Base-by-base conservation (phyloP, 2,888 invertebrate genomes). In the Trypoxylon attenuatum region DNA sequence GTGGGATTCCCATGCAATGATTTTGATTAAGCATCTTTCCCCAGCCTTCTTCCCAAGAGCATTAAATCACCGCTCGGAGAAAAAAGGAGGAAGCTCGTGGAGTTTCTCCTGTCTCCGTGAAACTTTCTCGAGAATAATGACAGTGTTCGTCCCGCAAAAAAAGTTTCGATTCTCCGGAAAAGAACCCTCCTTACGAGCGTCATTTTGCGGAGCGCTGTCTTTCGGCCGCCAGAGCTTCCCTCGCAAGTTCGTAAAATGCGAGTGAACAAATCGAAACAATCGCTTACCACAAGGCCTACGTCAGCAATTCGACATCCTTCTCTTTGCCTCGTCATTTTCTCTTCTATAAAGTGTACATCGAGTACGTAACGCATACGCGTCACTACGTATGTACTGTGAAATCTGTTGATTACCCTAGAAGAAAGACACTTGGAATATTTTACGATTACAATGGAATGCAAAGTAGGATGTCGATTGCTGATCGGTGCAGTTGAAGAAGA, bases 11-110 rank as follows among this genome's bases (percentile, higher is more conserved):
- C 65, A 54, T 38, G 75, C 69, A 71, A 77, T 77, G 75, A 76
- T 76, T 76, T 77, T 76, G 76, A 77, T 77, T 71, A 65, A 76
- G 71, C 57, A 39, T 53, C 51, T 42, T 45, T 6, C 21, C 22
- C n/a, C 13, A 51, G n/a, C 41, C 27, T 6, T 10, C 47, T n/a
- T 22, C 64, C 23, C 19, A 16, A 10, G n/a, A 47, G 53, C 63
- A 52, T 77, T 76, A 77, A 76, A 76, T 76, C 77, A 77, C 62
- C 54, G 54, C 50, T 45, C 2, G 56, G 21, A 33, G 19, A 39
- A 60, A 55, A 53, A 69, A 50, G 39, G 54, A 60, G 41, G 23
- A 29, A 41, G 46, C 42, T 29, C 41, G 43, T 50, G 46, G 53
- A 67, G 49, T 64, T 54, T 39, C 19, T 58, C 25, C 52, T 66